Conservation (phyloP, 2,797 vertebrate species). For the Erethizon dorsatum region DNA sequence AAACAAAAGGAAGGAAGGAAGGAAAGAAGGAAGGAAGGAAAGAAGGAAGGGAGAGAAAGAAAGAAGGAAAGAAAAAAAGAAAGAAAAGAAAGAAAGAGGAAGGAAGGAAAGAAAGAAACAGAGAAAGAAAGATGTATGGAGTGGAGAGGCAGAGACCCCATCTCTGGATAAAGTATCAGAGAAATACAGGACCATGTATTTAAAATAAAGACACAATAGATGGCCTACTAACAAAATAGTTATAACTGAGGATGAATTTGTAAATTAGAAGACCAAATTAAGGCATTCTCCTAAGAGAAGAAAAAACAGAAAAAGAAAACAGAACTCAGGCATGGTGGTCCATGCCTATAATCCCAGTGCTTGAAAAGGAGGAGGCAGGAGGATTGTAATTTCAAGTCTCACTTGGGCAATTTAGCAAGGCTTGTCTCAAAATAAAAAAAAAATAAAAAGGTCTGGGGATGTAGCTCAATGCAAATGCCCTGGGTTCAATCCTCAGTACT, state of each 20-base stretch:
- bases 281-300: slow-evolving; percentile 4
- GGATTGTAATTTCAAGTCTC: background rate
- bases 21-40: background rate
- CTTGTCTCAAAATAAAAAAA: background rate
- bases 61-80: background rate
- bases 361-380: background rate
- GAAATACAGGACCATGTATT: background rate
- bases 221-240: background rate
- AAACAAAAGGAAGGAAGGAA: background rate
- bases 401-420: background rate
- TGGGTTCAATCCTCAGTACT: background rate
- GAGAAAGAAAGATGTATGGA: background rate
- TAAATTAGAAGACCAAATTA: slow-evolving; percentile 19
- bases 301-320: background rate
- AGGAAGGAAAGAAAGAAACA: background rate
- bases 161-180: background rate
- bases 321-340: background rate
- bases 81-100: no score
- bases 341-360: background rate
- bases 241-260: slow-evolving; percentile 37
- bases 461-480: background rate
- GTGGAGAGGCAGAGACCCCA: background rate
- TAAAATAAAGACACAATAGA: background rate
- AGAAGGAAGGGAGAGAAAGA: background rate
- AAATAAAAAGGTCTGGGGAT: background rate